phyloP scores from a whole-genome alignment of 2,113 vertebrate genomes.

The Anarhynchus alexandrinus region DNA sequence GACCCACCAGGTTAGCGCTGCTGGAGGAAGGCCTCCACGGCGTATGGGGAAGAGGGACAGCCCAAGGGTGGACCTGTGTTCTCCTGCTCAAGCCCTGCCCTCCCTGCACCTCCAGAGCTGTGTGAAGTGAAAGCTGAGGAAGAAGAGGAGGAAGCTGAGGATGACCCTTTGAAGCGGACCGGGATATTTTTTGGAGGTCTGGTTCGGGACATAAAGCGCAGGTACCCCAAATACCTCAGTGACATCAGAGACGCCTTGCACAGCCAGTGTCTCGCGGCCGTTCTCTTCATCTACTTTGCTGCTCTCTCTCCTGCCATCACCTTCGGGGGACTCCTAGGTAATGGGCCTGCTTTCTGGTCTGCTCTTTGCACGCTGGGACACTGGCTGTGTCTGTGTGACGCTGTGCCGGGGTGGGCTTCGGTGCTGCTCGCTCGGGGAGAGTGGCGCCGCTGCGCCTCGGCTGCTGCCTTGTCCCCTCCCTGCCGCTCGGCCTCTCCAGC shows the following conservation, averaged over 20 bases:
- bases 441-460: neutral
- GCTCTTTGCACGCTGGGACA: conserved; percentile 35
- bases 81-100: neutral
- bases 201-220: conserved; percentile 90
- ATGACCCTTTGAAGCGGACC: conserved; percentile 90
- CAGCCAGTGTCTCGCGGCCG: conserved; percentile 90
- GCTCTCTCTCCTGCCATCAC: conserved; percentile 97
- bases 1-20: neutral
- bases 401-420: conserved; percentile 40
- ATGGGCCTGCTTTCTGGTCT: conserved; percentile 69
- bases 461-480: conserved; percentile 22
- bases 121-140: conserved; percentile 81
- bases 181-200: conserved; percentile 93
- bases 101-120: conserved; percentile 46
- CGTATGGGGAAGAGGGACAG: neutral
- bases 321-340: conserved; percentile 96
- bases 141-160: conserved; percentile 81
- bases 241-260: conserved; percentile 91
- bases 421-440: neutral
- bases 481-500: conserved; percentile 17
- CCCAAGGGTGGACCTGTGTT: neutral
- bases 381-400: conserved; percentile 47
- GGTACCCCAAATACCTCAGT: conserved; percentile 91
- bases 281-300: conserved; percentile 98
- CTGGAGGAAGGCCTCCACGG: neutral